Evolutionary conservation across 2,888 invertebrate genomes (phyloP).

Genomic region (Acrobasis consociella): DNA sequence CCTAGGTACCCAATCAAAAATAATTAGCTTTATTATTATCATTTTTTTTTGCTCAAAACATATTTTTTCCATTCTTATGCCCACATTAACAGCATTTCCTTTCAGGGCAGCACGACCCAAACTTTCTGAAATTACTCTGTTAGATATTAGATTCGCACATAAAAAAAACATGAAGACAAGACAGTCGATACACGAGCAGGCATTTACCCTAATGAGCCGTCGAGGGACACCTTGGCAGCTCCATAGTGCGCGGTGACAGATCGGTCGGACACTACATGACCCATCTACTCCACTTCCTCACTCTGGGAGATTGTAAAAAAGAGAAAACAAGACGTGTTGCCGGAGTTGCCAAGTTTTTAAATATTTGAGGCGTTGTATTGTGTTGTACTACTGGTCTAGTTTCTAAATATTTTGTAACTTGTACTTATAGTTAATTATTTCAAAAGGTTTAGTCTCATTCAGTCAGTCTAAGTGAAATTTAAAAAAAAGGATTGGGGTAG

Average conservation of each 20-base stretch:
- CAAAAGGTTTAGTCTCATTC: too few species aligned
- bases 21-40: too few species aligned
- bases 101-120: too few species aligned
- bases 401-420: not conserved
- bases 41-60: too few species aligned
- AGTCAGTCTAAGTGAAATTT: too few species aligned
- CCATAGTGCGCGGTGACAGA: conserved; percentile 17
- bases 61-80: too few species aligned
- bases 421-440: too few species aligned
- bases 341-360: conserved; percentile 3
- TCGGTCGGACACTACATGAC: conserved; percentile 15
- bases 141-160: too few species aligned
- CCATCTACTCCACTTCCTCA: conserved; percentile 3
- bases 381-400: not conserved
- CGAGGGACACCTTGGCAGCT: conserved; percentile 32
- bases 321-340: not conserved
- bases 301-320: conserved; percentile 4
- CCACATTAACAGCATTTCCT: too few species aligned
- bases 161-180: conserved; percentile 1
- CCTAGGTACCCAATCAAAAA: too few species aligned
- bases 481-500: too few species aligned
- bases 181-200: conserved; percentile 20
- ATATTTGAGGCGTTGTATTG: not conserved
- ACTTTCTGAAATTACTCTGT: too few species aligned
- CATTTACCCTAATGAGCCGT: conserved; percentile 43